Conservation (phyloP, 2,797 vertebrate genomes). For the Hoplostethus atlanticus region DNA sequence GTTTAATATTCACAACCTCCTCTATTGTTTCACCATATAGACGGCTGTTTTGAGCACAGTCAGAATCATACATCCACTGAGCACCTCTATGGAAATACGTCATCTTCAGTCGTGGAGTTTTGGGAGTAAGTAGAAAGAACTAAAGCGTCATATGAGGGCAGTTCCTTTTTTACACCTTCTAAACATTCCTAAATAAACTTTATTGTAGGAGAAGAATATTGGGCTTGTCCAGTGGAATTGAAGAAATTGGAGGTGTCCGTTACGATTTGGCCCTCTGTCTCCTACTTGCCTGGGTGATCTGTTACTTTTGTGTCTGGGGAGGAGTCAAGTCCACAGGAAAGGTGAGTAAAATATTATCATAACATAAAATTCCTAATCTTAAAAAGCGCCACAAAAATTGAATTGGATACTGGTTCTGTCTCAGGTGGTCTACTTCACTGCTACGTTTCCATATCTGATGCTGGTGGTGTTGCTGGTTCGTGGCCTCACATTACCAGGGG, state of each 20-base stretch:
- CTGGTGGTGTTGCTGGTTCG: slow-evolving; percentile 92
- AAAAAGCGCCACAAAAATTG: not conserved
- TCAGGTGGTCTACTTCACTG: slow-evolving; percentile 94
- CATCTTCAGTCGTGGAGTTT: slow-evolving; percentile 87
- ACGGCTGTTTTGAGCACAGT: slow-evolving; percentile 87
- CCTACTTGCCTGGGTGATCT: slow-evolving; percentile 92
- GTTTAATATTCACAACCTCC: not conserved
- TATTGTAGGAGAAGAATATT: slow-evolving; percentile 90
- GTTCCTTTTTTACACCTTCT: not conserved
- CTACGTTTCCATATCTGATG: slow-evolving; percentile 96
- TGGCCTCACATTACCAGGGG: slow-evolving; percentile 93
- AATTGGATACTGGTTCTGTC: slow-evolving; percentile 12
- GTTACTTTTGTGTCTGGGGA: slow-evolving; percentile 97
- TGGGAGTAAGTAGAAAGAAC: slow-evolving; percentile 85
- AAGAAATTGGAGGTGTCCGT: slow-evolving; percentile 90
- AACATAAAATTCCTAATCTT: not conserved
- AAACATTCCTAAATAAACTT: not conserved
- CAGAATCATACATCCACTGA: slow-evolving; percentile 79
- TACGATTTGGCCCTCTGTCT: slow-evolving; percentile 96
- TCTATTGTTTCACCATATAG: slow-evolving; percentile 41
- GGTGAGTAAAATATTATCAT: slow-evolving; percentile 79
- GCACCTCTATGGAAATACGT: slow-evolving; percentile 59
- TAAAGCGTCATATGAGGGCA: not conserved
- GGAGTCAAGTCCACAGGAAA: slow-evolving; percentile 96
- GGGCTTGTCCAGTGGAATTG: slow-evolving; percentile 92